Conservation (phyloP, 64 coral and sea anemone genomes). For the Cladopsammia gracilis region DNA sequence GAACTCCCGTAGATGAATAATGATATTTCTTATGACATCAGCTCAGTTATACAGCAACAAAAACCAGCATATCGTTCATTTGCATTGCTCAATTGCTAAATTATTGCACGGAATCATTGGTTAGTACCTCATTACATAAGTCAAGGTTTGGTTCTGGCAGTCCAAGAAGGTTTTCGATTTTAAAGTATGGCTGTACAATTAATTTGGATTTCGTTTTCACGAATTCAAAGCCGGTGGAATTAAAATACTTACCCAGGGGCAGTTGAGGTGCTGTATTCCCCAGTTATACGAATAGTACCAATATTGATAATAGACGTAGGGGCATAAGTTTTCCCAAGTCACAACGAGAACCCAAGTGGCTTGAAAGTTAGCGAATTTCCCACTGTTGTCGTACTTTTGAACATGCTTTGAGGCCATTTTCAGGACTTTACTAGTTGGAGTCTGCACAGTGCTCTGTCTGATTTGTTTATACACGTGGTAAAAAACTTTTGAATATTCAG, state of each 20-base stretch:
- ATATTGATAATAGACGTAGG: not conserved
- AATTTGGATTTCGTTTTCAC: no score
- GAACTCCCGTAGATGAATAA: no score
- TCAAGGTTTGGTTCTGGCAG: no score
- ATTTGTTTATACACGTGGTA: constrained; percentile 2
- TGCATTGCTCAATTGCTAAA: no score
- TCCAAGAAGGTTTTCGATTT: no score
- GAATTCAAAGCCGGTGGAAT: no score
- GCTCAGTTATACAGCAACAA: no score
- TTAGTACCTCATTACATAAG: no score
- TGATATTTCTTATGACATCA: no score
- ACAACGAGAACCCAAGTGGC: constrained; percentile 4
- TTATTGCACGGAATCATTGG: no score
- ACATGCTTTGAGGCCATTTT: constrained; percentile 3
- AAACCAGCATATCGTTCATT: no score
- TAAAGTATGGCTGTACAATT: no score
- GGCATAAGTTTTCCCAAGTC: constrained; percentile 30
- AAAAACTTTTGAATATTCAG: not conserved
- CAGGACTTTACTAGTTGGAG: not conserved
- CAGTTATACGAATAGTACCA: not conserved
- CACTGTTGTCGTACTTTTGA: not conserved
- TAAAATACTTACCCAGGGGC: not conserved
- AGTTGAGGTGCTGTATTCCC: not conserved
- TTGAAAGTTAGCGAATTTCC: not conserved
- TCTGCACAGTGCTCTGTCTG: not conserved